Evolutionary conservation across 2,888 invertebrate species (phyloP), one percentile per base, ranked within the genome.

Genomic region (Coremacera marginata): DNA sequence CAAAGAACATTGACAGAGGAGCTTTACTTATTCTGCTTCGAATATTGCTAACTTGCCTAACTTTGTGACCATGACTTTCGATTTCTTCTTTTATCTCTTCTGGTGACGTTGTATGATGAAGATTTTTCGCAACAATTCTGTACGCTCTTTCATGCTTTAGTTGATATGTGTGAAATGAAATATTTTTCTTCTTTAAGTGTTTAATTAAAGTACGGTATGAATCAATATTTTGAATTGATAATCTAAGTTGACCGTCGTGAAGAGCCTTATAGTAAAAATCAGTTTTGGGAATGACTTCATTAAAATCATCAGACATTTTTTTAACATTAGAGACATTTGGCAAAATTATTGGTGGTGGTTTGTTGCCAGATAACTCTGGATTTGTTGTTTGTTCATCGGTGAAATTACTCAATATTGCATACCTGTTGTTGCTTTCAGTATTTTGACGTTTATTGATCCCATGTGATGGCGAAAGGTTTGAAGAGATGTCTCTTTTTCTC

Each of bases 121-220:
- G 19, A 44, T 70, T 71, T 44, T 79, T 77, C 5, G 77, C 51
- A 8, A 77, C 77, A n/a, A 76, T 67, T 34, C 79, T 65, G 65
- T 77, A 77, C 19, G 79, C 63, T 37, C 74, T 55, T 63, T 78
- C 72, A 27, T 78, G 72, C 60, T 79, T 78, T 8, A 75, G 31
- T 62, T 77, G 63, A 22, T 70, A 77, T 5, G 70, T 78, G n/a
- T 74, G 67, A 65, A 51, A 78, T n/a, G 22, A 22, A 14, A 75
- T 78, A 16, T 75, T 71, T 60, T 51, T 70, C n/a, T 4, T n/a
- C 31, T 73, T 60, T 11, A 77, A 60, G 62, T 60, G 52, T 14
- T 60, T 72, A 14, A 77, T 63, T 3, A 72, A 11, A 22, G 34
- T 57, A 49, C 72, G 70, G 14, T 70, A 74, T 1, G 70, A 70